A percentile compares a stretch with the other conserved stretches of the same genome.
These are phyloP conservation scores for Daphoenositta chrysoptera DNA, from an alignment of 2,113 vertebrate genomes.

Conservation along the genomic window DNA sequence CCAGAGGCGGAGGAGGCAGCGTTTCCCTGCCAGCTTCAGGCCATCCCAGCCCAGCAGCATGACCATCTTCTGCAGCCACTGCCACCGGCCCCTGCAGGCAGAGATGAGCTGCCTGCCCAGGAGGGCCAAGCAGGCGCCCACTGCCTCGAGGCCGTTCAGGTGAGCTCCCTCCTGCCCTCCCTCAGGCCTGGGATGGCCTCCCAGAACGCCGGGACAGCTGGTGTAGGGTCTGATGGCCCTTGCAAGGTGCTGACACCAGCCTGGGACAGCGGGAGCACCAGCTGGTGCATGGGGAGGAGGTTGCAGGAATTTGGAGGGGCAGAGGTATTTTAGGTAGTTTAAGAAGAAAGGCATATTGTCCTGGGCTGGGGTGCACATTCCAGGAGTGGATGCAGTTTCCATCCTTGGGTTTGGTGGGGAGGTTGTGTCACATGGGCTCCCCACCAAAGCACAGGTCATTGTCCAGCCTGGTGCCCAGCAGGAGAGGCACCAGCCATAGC, in stretches of 20 bases:
- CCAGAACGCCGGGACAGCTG: not conserved
- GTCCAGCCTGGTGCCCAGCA: not conserved
- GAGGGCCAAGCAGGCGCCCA: not conserved
- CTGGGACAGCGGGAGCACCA: accelerated
- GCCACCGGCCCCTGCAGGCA: constrained; percentile 54
- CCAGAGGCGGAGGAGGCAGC: constrained; percentile 17
- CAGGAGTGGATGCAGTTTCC: not conserved
- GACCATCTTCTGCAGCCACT: constrained; percentile 75
- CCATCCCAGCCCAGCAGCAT: constrained; percentile 29
- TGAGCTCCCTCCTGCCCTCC: constrained; percentile 1
- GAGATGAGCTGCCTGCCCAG: constrained; percentile 5
- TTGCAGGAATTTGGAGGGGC: not conserved
- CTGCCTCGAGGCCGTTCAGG: constrained; percentile 68
- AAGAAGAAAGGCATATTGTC: not conserved
- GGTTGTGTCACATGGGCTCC: accelerated
- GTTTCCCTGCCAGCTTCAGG: not conserved
- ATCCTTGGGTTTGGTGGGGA: not conserved
- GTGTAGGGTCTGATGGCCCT: accelerated
- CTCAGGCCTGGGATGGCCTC: not conserved
- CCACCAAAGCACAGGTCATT: not conserved
- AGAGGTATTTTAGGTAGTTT: not conserved
- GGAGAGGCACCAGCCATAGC: not conserved
- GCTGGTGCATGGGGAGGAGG: accelerated
- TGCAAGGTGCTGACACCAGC: not conserved
- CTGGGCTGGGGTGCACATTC: not conserved